These are phyloP conservation scores for Columba livia DNA, from an alignment of 2,113 vertebrate genomes.

Conservation along the genomic window DNA sequence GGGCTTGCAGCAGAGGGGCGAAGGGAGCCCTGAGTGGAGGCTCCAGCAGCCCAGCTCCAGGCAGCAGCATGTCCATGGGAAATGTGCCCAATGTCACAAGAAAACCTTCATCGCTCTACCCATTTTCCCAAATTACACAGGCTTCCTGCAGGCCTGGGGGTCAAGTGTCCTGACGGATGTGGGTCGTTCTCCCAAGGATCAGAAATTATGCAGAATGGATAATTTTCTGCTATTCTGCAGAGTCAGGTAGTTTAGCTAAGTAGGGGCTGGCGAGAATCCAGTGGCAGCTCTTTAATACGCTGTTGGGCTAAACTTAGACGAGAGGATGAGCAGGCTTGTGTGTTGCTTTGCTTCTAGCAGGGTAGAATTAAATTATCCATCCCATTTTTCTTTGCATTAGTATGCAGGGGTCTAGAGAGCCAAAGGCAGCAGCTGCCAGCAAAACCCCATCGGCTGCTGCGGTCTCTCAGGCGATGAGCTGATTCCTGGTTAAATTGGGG, in stretches of 20 bases:
- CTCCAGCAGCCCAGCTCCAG: background rate
- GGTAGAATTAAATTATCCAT: constrained; percentile 35
- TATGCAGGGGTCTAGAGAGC: background rate
- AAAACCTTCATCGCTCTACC: background rate
- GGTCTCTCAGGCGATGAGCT: background rate
- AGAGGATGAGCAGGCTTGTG: constrained; percentile 33
- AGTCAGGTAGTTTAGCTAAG: constrained; percentile 58
- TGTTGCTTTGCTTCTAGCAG: constrained; percentile 1
- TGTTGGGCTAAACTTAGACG: constrained; percentile 34
- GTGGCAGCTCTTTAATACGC: constrained; percentile 36
- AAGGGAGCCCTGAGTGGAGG: background rate
- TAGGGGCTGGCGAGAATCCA: constrained; percentile 23
- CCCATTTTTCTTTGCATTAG: background rate
- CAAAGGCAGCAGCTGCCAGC: background rate
- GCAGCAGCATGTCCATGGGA: background rate
- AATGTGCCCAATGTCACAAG: background rate
- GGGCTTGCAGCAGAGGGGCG: background rate
- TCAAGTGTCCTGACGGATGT: background rate
- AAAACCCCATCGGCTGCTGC: background rate
- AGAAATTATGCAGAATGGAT: background rate
- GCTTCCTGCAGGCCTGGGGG: background rate
- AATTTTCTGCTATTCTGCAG: constrained; percentile 12
- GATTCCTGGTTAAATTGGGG: background rate
- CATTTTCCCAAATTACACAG: background rate
- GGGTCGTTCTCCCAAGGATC: background rate